Evolutionary conservation across 2,888 invertebrate species (phyloP), one percentile per base, ranked within the genome.

Genomic region (Andrena praecox): DNA sequence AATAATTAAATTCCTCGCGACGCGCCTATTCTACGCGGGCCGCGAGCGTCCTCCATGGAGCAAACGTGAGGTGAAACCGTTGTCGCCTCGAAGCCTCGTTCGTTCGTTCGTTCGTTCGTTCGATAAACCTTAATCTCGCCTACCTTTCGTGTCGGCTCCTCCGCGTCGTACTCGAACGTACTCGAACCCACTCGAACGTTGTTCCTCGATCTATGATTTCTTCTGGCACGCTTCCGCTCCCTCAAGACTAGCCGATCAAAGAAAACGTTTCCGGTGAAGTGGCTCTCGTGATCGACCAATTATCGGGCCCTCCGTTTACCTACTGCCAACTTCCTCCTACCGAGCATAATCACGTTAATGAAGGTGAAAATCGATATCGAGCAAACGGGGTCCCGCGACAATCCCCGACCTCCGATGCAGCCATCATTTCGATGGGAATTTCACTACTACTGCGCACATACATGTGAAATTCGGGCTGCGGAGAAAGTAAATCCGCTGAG

Each of bases 1-100:
- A 70, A 79, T 77, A 79, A 77, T 79, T 64, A 77, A 79, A 79
- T 79, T 79, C 79, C 69, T 64, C 64, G 35, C 35, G 59, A 59
- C 64, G 27, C 69, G 70, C 29, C 70, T 52, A 42, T 42, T 52
- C 69, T 5, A 29, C 20, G 10, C 24, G 27, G 52, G 20, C 20
- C 60, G 42, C 42, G 42, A 16, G 42, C 12, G 24, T 27, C 10
- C 16, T 42, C 42, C 62, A 0, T n/a, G 68, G 35, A 20, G 20
- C 27, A 35, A 54, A 59, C 33, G 27, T 6, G 35, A 7, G 20
- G 7, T 33, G 66, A 29, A n/a, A 5, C 12, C 29, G 10, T 33
- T 33, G 48, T n/a, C 31, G 48, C 27, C 64, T 77, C 42, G 16
- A 48, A 59, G 20, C 20, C 16, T 59, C 52, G n/a, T 10, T 20